Evolutionary conservation across 2,888 invertebrate genomes (phyloP), one percentile per base, ranked within the genome.

Genomic region (Callyntrura sp.): DNA sequence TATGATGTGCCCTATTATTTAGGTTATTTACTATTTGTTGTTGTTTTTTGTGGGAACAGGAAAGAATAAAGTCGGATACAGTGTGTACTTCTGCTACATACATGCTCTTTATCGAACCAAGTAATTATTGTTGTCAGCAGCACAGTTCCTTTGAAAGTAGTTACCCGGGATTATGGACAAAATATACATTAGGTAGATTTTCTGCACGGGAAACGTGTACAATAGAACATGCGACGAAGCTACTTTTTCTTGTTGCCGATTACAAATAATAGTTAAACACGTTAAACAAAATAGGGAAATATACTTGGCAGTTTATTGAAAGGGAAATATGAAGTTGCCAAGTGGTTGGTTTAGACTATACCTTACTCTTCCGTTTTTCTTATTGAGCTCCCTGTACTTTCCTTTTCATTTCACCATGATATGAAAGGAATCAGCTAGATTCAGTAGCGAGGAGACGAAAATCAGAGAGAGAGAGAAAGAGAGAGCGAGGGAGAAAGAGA

Each of bases 371-470:
- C n/a, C 9, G n/a, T n/a, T n/a, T n/a, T 5, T n/a, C 28, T 20
- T 14, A 28, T 25, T 28, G 48, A 51, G 73, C 73, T 6, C n/a
- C n/a, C n/a, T n/a, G n/a, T 51, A 55, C 51, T 76, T 76, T 76
- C 51, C 23, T 76, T 55, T 76, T 76, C 76, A 76, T 55, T 76
- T 76, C 55, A 23, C 28, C 51, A 55, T 6, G 76, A n/a, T n/a
- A n/a, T n/a, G 76, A 55, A 55, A 48, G 20, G 20, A 73, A 23
- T 8, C 45, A 76, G 48, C 51, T 43, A 55, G 25, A 14, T 51
- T 25, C 51, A 76, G 76, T 76, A 51, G 51, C 76, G 51, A 9
- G 76, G 76, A 76, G 23, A 76, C 51, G 20, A 20, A 25, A 35
- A 17, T n/a, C 6, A 45, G 70, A 70, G 20, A 45, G 68, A 17